A percentile compares a stretch with the other conserved stretches of the same genome.
phyloP scores from a whole-genome alignment of 2,797 vertebrate species.

The Malacoctenus gilli region DNA sequence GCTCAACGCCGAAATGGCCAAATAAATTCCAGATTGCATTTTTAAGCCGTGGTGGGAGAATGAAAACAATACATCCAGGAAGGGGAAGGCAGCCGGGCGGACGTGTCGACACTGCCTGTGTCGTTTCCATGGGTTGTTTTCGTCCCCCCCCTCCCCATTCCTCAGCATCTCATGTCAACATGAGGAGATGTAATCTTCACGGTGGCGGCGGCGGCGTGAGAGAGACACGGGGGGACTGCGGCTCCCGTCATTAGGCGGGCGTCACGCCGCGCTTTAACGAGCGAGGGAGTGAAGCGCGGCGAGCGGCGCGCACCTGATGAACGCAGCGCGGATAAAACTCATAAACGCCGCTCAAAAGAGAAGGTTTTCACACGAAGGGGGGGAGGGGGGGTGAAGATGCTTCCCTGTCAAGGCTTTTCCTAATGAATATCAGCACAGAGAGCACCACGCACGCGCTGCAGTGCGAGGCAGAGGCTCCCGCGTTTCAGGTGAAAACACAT shows the following conservation, averaged over 20 bases:
- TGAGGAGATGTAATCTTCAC: conserved; percentile 34
- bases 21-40: conserved; percentile 51
- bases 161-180: conserved; percentile 44
- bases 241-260: conserved; percentile 43
- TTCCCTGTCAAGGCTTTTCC: conserved; percentile 6
- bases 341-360: background rate
- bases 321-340: too few relatives aligned
- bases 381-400: conserved; percentile 1
- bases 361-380: background rate
- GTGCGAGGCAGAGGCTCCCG: background rate
- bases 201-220: conserved; percentile 22
- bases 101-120: conserved; percentile 37
- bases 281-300: conserved; percentile 13
- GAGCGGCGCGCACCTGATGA: background rate
- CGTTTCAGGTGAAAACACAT: conserved; percentile 19
- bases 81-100: conserved; percentile 32
- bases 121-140: conserved; percentile 38
- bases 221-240: conserved; percentile 19
- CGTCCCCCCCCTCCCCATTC: conserved; percentile 20
- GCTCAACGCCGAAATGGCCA: conserved; percentile 31
- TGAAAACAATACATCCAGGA: conserved; percentile 56
- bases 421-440: conserved; percentile 14
- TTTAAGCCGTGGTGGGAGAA: conserved; percentile 41
- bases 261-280: conserved; percentile 45
- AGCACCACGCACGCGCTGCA: background rate